phyloP scores from a whole-genome alignment of 1,140 invertebrate genomes.

The Plectrocnemia conspersa region DNA sequence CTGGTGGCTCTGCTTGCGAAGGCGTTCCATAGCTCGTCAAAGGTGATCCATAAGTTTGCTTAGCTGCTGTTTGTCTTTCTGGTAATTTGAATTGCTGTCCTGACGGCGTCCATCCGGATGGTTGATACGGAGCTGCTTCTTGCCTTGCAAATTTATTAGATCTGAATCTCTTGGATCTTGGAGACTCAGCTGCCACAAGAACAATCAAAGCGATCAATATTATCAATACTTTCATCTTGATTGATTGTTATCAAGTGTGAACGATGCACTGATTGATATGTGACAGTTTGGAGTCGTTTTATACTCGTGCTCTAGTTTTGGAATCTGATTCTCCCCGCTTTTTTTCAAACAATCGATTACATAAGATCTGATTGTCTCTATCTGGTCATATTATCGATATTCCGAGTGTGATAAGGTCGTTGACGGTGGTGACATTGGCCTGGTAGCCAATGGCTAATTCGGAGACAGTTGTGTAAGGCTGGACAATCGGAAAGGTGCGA shows the following conservation, averaged over 20 bases:
- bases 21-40: slow-evolving; percentile 3
- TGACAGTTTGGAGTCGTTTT: slow-evolving; percentile 20
- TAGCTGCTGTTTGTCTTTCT: slow-evolving; percentile 8
- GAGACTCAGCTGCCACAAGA: slow-evolving; percentile 14
- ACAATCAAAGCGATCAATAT: slow-evolving; percentile 4
- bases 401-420: slow-evolving; percentile 22
- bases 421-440: slow-evolving; percentile 23
- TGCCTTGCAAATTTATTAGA: slow-evolving; percentile 25
- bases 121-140: slow-evolving; percentile 23
- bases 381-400: slow-evolving; percentile 18
- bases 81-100: slow-evolving; percentile 24
- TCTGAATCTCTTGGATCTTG: slow-evolving; percentile 6
- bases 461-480: slow-evolving; percentile 13
- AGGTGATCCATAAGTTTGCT: slow-evolving; percentile 2
- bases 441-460: slow-evolving; percentile 12
- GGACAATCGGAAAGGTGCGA: slow-evolving; percentile 15
- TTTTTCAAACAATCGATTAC: background rate
- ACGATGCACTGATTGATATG: slow-evolving; percentile 20
- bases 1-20: slow-evolving; percentile 5
- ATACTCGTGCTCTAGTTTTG: slow-evolving; percentile 11
- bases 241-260: slow-evolving; percentile 15
- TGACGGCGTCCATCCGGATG: slow-evolving; percentile 27
- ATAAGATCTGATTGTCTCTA: background rate
- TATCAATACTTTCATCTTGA: slow-evolving; percentile 14
- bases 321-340: slow-evolving; percentile 12